Percentiles rank a stretch among this genome's conserved stretches.
These are phyloP conservation scores for Aegithalos caudatus DNA, from an alignment of 2,113 vertebrate genomes.

Conservation along the genomic window DNA sequence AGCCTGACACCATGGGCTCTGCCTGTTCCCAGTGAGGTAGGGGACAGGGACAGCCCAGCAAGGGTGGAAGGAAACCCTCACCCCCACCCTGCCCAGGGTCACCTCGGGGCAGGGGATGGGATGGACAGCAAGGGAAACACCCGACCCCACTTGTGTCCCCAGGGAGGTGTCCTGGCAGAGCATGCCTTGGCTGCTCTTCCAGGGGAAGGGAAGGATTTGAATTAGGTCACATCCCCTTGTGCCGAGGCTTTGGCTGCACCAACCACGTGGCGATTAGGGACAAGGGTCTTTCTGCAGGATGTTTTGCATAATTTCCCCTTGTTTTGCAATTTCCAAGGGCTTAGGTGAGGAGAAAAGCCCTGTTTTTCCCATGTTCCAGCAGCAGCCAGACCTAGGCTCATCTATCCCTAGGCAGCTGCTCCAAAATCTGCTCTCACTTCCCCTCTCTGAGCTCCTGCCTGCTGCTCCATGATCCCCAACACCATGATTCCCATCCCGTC, in stretches of 20 bases:
- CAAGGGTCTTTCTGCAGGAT: slow-evolving; percentile 41
- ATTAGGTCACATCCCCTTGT: slow-evolving; percentile 20
- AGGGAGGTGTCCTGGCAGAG: not conserved
- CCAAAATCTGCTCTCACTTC: rapidly evolving
- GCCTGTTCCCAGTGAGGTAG: rapidly evolving
- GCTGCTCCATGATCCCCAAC: rapidly evolving
- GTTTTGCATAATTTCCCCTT: slow-evolving; percentile 46
- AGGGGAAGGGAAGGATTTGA: not conserved
- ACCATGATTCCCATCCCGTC: rapidly evolving
- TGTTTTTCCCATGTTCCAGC: not conserved
- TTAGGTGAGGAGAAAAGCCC: slow-evolving; percentile 10
- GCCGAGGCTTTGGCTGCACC: slow-evolving; percentile 14
- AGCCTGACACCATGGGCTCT: rapidly evolving
- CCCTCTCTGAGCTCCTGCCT: rapidly evolving
- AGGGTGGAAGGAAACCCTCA: not conserved
- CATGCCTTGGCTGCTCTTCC: not conserved
- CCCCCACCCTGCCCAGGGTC: not conserved
- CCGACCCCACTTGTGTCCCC: rapidly evolving
- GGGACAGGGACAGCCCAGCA: not conserved
- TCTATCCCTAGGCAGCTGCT: not conserved
- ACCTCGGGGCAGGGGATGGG: not conserved
- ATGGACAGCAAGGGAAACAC: not conserved
- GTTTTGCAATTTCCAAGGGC: slow-evolving; percentile 40
- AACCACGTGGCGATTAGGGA: slow-evolving; percentile 19
- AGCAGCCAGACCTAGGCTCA: not conserved